These are phyloP conservation scores for Umimayanthus chanpuru DNA, from an alignment of 92 coral and sea anemone genomes.

Conservation along the genomic window DNA sequence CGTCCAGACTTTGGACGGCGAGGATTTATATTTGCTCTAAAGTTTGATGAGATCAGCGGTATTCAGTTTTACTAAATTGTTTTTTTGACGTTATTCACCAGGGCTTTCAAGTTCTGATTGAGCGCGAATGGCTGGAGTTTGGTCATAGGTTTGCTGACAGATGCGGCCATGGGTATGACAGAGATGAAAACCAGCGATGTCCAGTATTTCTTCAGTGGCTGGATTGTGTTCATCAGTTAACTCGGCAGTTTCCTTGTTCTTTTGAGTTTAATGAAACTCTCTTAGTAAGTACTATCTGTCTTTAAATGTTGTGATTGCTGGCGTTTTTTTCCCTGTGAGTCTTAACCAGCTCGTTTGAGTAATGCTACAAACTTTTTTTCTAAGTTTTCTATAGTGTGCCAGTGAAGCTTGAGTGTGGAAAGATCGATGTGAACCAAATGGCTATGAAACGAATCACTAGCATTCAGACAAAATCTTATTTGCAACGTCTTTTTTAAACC, in stretches of 20 bases:
- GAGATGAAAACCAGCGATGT: constrained; percentile 83
- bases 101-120: constrained; percentile 94
- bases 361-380: too few relatives aligned
- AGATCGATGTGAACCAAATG: too few relatives aligned
- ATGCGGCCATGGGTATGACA: constrained; percentile 88
- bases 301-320: not conserved
- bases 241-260: constrained; percentile 93
- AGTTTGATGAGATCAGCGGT: not conserved
- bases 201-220: constrained; percentile 98
- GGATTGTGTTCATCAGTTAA: constrained; percentile 94
- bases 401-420: too few relatives aligned
- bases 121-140: constrained; percentile 97
- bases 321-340: too few relatives aligned
- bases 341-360: too few relatives aligned
- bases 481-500: too few relatives aligned
- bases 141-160: constrained; percentile 98
- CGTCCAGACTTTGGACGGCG: too few relatives aligned
- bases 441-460: too few relatives aligned
- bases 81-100: not conserved
- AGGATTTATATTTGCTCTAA: not conserved
- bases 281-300: constrained; percentile 63
- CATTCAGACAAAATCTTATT: too few relatives aligned
- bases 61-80: not conserved
- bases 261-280: constrained; percentile 95
- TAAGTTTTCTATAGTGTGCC: too few relatives aligned